Evolutionary conservation across 2,888 invertebrate species (phyloP).

Genomic region (Sesia bembeciformis): DNA sequence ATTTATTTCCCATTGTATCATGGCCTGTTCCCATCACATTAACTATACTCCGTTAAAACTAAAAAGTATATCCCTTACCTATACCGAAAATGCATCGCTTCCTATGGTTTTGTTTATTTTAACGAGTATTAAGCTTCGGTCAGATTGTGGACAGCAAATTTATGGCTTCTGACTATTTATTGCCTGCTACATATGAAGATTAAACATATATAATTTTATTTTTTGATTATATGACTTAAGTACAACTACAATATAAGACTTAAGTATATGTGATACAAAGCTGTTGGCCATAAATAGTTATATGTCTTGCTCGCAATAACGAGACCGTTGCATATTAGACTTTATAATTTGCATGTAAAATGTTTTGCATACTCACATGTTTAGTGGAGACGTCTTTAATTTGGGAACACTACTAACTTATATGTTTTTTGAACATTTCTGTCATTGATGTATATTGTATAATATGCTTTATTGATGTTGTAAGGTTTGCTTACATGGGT

Average conservation of each 20-base stretch:
- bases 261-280: too few species aligned
- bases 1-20: constrained; percentile 58
- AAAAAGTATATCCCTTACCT: constrained; percentile 27
- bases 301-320: too few species aligned
- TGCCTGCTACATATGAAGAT: too few species aligned
- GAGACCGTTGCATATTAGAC: too few species aligned
- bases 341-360: constrained; percentile 58
- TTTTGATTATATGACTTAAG: too few species aligned
- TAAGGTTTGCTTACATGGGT: constrained; percentile 31
- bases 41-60: constrained; percentile 19
- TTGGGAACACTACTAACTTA: constrained; percentile 29
- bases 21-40: constrained; percentile 62
- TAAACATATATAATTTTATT: too few species aligned
- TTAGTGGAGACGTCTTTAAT: constrained; percentile 28
- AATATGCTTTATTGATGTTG: constrained; percentile 26
- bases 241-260: too few species aligned
- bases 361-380: constrained; percentile 61
- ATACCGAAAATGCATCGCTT: constrained; percentile 58
- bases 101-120: constrained; percentile 42
- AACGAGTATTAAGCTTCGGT: constrained; percentile 27
- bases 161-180: too few species aligned
- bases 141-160: background rate
- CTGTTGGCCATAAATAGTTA: too few species aligned
- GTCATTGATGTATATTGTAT: constrained; percentile 41
- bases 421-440: constrained; percentile 18